Conservation (phyloP, 2,113 vertebrate genomes). For the Psittacula cyanocephala region DNA sequence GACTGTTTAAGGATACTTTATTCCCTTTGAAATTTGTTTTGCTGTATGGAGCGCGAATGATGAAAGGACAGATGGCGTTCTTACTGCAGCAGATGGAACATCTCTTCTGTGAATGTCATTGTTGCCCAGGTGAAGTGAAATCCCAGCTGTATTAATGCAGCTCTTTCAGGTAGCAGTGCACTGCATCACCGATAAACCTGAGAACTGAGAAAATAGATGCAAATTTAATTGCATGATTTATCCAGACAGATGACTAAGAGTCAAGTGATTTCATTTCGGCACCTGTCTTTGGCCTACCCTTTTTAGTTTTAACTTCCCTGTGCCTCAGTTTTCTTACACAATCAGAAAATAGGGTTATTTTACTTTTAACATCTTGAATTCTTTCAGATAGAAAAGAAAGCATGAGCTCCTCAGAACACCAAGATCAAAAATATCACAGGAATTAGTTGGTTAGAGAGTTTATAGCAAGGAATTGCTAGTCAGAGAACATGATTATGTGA, state of each 20-base stretch:
- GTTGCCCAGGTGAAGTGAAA: slow-evolving; percentile 57
- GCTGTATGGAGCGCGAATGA: background rate
- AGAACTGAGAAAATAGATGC: slow-evolving; percentile 30
- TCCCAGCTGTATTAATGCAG: slow-evolving; percentile 24
- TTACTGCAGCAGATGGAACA: slow-evolving; percentile 53
- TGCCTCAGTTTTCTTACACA: background rate
- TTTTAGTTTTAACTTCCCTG: background rate
- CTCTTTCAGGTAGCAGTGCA: slow-evolving; percentile 24
- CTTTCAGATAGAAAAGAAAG: background rate
- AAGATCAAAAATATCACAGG: background rate
- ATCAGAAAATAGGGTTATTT: background rate
- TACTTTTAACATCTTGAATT: background rate
- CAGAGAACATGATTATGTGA: background rate
- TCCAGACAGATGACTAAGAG: background rate
- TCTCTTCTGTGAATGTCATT: slow-evolving; percentile 54
- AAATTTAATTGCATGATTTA: slow-evolving; percentile 49
- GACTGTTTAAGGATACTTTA: background rate
- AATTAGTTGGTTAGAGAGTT: background rate
- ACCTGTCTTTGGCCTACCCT: background rate
- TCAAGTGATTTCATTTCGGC: slow-evolving; percentile 22
- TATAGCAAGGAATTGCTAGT: background rate
- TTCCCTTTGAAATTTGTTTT: background rate
- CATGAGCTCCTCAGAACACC: background rate
- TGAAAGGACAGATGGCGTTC: slow-evolving; percentile 44
- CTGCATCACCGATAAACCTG: slow-evolving; percentile 30